These are phyloP conservation scores for Eira barbara DNA, from an alignment of 2,113 vertebrate species.

Conservation along the genomic window DNA sequence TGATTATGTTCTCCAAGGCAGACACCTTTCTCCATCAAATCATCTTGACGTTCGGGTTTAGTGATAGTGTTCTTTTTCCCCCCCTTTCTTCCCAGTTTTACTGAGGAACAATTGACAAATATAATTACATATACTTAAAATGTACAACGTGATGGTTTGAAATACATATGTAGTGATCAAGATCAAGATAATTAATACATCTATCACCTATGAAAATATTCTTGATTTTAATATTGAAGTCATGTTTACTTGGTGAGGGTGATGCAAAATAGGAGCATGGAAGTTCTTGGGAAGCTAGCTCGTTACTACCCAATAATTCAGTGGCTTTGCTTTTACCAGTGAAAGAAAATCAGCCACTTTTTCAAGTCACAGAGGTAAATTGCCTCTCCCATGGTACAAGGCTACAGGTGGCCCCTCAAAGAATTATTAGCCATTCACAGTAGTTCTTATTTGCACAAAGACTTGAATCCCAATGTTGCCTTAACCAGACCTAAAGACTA, in stretches of 20 bases:
- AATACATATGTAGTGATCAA: neutral
- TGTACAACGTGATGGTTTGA: neutral
- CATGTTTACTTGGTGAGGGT: neutral
- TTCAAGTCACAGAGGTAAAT: slow-evolving; percentile 11
- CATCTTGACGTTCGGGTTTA: neutral
- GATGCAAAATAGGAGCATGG: neutral
- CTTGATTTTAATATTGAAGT: slow-evolving; percentile 25
- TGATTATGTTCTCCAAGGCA: neutral
- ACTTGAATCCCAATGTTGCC: slow-evolving; percentile 25
- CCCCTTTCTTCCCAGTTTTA: neutral
- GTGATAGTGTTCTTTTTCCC: neutral
- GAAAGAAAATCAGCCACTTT: neutral
- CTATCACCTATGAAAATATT: neutral
- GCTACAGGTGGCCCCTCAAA: neutral
- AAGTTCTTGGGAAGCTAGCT: neutral
- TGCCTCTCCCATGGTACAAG: neutral
- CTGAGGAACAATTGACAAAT: neutral
- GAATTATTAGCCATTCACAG: neutral
- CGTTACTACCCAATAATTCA: neutral
- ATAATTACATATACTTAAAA: neutral
- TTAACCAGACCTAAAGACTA: neutral
- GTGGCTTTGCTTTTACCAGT: neutral
- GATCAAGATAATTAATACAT: neutral
- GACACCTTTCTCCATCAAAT: neutral
- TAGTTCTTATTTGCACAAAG: slow-evolving; percentile 40